These are phyloP conservation scores for Drosophila pruinosa DNA, from an alignment of 1,140 invertebrate species.

Conservation along the genomic window DNA sequence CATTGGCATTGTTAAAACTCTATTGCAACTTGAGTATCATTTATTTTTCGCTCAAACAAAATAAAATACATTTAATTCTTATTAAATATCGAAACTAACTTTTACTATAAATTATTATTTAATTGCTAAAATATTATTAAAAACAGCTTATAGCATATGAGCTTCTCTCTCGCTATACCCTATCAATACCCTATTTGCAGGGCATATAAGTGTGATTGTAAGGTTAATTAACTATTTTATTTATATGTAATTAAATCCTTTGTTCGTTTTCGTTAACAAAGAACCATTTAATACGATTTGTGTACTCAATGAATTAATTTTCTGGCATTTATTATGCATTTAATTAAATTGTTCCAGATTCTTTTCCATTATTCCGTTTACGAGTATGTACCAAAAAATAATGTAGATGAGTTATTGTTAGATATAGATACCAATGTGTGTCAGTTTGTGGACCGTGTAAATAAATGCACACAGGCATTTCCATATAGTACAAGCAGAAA, in stretches of 20 bases:
- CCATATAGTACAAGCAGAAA: conserved; percentile 15
- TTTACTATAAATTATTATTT: no score
- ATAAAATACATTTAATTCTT: no score
- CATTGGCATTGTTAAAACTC: background rate
- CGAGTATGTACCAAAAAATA: background rate
- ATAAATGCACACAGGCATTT: conserved; percentile 25
- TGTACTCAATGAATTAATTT: background rate
- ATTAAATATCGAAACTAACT: no score
- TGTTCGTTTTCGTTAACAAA: background rate
- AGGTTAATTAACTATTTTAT: conserved; percentile 18
- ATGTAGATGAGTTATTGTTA: background rate
- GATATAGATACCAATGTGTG: background rate
- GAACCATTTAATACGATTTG: background rate
- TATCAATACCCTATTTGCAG: background rate
- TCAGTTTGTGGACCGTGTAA: conserved; percentile 6
- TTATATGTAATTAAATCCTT: background rate
- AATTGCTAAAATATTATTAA: no score
- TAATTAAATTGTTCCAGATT: conserved; percentile 3
- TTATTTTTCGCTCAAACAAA: no score
- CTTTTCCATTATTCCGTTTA: background rate
- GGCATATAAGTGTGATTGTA: background rate
- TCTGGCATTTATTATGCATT: background rate
- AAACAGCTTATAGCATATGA: no score
- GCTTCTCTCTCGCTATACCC: background rate
- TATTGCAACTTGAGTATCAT: background rate